Evolutionary conservation across 92 coral and sea anemone species (phyloP), one percentile per base, ranked within the genome.

Genomic region (Zoanthus sansibaricus): DNA sequence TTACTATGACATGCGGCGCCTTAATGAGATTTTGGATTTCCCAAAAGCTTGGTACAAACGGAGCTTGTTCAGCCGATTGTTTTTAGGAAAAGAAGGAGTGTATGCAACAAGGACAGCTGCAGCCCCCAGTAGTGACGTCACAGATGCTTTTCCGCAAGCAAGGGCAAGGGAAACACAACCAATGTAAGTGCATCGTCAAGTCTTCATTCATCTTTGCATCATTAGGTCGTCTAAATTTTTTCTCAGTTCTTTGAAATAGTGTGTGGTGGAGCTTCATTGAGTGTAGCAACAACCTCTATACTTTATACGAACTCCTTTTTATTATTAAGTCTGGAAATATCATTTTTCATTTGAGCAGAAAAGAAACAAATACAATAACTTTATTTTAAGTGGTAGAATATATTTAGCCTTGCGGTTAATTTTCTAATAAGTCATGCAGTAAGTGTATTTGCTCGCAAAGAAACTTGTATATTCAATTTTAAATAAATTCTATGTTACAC

Each of bases 21-120:
- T 97, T 25, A 95, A 97, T 73, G 99, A 97, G 88, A 97, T 97
- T 45, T 79, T 97, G 66, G 99, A 97, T 88, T 97, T 97, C 86
- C 99, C 99, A 0, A 97, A 93, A 86, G 98, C 98, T 46, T 97
- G 99, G 99, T 94, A 97, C 92, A 97, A 97, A 83, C 90, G 98
- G 44, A 93, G 96, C 77, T 90, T 97, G 76, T 91, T 95, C 21
- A 96, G 98, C 83, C 92, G 99, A 66, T 79, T 97, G 67, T 93
- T 97, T 82, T 88, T 97, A 18, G 99, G 99, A 55, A 97, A 93
- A 74, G 99, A 97, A 87, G 99, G 99, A 10, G 91, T 98, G 30
- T 97, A 97, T 79, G 99, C 99, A 3, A 94, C 99, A 0, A 97
- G 94, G 85, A 86, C 98, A 10, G 93, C 92, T 17, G 87, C 96